A percentile compares a stretch with the other conserved stretches of the same genome.
These are phyloP conservation scores for Octodon degus DNA, from an alignment of 2,113 vertebrate species.

Conservation along the genomic window DNA sequence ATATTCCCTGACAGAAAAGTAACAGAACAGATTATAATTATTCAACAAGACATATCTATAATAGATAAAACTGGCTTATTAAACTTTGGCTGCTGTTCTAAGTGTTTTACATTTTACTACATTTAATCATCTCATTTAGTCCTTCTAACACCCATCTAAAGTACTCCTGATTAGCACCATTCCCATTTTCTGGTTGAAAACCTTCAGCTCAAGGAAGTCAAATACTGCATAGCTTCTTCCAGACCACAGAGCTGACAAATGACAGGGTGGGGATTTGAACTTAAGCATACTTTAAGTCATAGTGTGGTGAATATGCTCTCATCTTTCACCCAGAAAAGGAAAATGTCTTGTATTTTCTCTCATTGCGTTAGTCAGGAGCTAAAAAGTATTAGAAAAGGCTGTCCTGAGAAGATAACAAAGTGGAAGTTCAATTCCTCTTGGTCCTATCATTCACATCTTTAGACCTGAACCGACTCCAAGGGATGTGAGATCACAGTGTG, in stretches of 20 bases:
- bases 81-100: background rate
- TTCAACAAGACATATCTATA: background rate
- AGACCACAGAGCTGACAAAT: background rate
- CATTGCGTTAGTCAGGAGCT: background rate
- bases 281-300: background rate
- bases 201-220: background rate
- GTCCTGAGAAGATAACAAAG: background rate
- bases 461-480: background rate
- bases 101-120: background rate
- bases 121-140: background rate
- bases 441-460: background rate
- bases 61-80: background rate
- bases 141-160: background rate
- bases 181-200: background rate
- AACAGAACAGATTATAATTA: background rate
- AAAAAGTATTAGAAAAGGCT: background rate
- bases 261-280: background rate
- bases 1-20: background rate
- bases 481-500: background rate
- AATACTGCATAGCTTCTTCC: background rate
- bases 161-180: background rate
- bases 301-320: background rate
- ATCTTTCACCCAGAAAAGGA: background rate
- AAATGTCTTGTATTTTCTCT: background rate
- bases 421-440: background rate